These are phyloP conservation scores for Rallus limicola DNA, from an alignment of 2,113 vertebrate genomes.

Conservation along the genomic window DNA sequence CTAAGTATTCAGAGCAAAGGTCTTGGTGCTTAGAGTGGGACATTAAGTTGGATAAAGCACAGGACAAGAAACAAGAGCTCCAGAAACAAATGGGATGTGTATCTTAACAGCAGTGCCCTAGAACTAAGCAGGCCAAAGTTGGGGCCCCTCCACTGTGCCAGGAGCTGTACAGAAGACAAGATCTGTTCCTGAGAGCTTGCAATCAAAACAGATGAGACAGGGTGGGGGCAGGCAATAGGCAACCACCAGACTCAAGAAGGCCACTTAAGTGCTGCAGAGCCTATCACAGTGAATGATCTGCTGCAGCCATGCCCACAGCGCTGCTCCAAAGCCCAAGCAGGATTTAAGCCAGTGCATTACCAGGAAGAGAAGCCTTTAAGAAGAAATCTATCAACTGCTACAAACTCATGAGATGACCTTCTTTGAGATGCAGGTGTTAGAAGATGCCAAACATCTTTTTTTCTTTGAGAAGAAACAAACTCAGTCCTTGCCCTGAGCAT, in stretches of 20 bases:
- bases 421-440: not conserved
- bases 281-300: not conserved
- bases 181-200: not conserved
- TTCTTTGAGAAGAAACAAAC: not conserved
- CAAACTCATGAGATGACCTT: not conserved
- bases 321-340: not conserved
- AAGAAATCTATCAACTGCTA: not conserved
- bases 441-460: rapidly evolving
- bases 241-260: not conserved
- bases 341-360: not conserved
- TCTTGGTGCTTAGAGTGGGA: not conserved
- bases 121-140: not conserved
- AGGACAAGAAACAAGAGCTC: not conserved
- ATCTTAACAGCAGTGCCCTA: not conserved
- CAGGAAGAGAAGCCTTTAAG: not conserved
- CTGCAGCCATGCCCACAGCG: not conserved
- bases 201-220: not conserved
- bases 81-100: not conserved
- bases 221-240: not conserved
- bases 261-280: not conserved
- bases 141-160: not conserved
- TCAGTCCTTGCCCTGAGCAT: not conserved
- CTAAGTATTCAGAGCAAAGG: not conserved
- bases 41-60: not conserved
- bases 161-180: not conserved